Base-by-base conservation (phyloP, 2,888 invertebrate genomes). In the Heliconius cydno region DNA sequence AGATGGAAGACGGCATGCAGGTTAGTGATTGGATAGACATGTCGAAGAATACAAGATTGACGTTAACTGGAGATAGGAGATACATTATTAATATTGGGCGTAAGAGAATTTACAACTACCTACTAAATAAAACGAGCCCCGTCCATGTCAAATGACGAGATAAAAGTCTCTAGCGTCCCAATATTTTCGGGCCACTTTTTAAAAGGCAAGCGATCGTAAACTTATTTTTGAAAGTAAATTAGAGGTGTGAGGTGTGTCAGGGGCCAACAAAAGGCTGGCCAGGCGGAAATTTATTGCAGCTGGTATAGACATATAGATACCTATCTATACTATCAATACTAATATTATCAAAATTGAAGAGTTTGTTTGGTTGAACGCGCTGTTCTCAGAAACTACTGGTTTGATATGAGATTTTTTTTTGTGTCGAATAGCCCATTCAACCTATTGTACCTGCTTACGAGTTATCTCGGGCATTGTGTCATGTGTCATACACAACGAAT, bases 221-320 rank as follows among this genome's bases (percentile, higher is more conserved):
- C 71, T 72, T 79, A 76, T 71, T 57, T 79, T 76, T 66, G 71
- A 76, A 76, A 72, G 78, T 78, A 78, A 78, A 74, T 78, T 74
- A 67, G 38, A 73, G 73, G 78, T 74, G 78, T 78, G 66, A 74
- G 78, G 38, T 73, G 38, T 73, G 73, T 73, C 73, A 67, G 73
- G 67, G 73, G 73, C 78, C 66, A 66, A 66, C 66, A 73, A 73
- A 66, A 78, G 73, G 78, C 57, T 57, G 73, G 60, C 7, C 78
- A 38, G 66, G 67, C 30, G 22, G 38, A 78, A 74, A 78, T 74
- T 74, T 74, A 60, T 66, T 60, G 67, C 67, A 74, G 74, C 73
- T 57, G 60, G 41, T 78, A 68, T 67, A 73, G 28, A 57, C 25
- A 60, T 41, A 46, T 46, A 71, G 25, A 41, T 71, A 63, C n/a